Evolutionary conservation across 2,888 invertebrate species (phyloP), one percentile per base, ranked within the genome.

Genomic region (Seira sanloemensis): DNA sequence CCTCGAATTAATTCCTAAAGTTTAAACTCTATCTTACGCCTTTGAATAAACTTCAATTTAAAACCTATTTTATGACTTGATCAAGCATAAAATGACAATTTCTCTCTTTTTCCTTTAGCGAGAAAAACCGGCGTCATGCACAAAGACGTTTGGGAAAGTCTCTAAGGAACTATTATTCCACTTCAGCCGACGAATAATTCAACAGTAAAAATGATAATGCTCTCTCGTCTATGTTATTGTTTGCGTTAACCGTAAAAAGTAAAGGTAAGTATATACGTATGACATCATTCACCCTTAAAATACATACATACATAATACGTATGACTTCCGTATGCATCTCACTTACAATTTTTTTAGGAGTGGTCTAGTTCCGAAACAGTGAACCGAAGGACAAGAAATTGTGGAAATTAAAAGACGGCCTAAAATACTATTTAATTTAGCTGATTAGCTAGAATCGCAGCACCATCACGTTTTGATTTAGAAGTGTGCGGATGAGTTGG

Each of bases 1-100:
- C 16, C 16, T 50, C 16, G 50, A 50, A 50, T 50, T 50, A 50
- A 50, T 50, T 50, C 50, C n/a, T 50, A 1, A 50, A 50, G n/a
- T 12, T 50, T 7, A 50, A 2, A 50, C 2, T 7, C 50, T n/a
- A n/a, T n/a, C n/a, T n/a, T n/a, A 50, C 50, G 50, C 2, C n/a
- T 50, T 50, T 50, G 50, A 50, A 82, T 82, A 84, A 84, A 87
- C 85, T 86, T 85, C 85, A 85, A 89, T 88, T 89, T 87, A 85
- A 89, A 88, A 88, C 85, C 89, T 88, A 89, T 89, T 89, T 88
- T 86, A 88, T 88, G 88, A 88, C 87, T 89, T 87, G 89, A 89
- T 89, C 88, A 89, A 89, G 89, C 89, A 89, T 89, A 89, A 89
- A 89, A 88, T 88, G 88, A 88, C 87, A 88, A 88, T 88, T 88